Conservation (phyloP, 2,797 vertebrate genomes). For the Podarcis siculus region DNA sequence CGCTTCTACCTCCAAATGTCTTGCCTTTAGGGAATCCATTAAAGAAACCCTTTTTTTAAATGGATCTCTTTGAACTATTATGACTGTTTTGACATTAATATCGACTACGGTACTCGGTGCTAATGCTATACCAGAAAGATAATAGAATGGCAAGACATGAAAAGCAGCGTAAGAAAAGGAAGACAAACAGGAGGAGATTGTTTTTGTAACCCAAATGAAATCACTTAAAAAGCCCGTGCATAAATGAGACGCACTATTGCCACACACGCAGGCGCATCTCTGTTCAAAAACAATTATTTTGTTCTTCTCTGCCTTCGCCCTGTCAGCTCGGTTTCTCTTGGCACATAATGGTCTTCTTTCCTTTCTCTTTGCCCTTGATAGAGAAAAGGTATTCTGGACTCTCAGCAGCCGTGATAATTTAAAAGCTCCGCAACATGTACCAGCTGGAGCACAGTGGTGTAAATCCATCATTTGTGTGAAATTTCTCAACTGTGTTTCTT, state of each 20-base stretch:
- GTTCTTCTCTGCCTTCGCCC: background rate
- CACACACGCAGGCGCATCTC: background rate
- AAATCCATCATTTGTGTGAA: conserved; percentile 6
- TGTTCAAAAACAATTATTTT: conserved; percentile 23
- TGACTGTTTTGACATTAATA: conserved; percentile 14
- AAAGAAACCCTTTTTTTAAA: conserved; percentile 15
- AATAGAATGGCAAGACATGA: background rate
- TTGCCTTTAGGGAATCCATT: conserved; percentile 31
- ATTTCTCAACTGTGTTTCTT: background rate
- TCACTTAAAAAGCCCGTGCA: background rate
- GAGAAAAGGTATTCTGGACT: background rate
- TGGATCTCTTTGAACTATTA: conserved; percentile 23
- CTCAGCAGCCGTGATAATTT: background rate
- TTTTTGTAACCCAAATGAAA: background rate
- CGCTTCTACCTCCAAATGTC: background rate
- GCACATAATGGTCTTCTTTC: background rate
- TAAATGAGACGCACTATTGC: background rate
- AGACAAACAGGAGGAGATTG: background rate
- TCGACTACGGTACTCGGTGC: background rate
- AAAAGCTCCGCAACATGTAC: background rate
- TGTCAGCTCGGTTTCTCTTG: background rate
- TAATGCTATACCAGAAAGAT: background rate
- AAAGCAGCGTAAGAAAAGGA: background rate
- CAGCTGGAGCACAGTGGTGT: background rate
- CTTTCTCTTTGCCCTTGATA: background rate